Base-by-base conservation (phyloP, 2,888 invertebrate species). In the Phanerotoma sp. region DNA sequence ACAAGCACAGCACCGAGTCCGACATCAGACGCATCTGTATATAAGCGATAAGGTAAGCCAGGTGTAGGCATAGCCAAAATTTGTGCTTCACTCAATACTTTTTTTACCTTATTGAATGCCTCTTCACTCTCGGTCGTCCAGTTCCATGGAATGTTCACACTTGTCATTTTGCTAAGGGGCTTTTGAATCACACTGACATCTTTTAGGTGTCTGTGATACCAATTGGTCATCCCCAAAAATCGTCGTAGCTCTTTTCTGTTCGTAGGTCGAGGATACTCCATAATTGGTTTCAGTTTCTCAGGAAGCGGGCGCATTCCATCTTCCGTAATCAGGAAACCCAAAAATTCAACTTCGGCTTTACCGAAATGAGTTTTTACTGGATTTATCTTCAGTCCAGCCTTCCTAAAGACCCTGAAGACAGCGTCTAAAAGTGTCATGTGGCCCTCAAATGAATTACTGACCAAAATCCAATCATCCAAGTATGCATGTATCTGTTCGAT, bases 191-290 rank as follows among this genome's bases (percentile, higher is more conserved):
- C 7, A 3, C 25, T 30, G 1, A 28, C 16, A 30, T 45, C 28
- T 20, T 45, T 45, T 7, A 48, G 4, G 10, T 47, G 48, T 5
- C 44, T 41, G 11, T 44, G 52, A 30, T 55, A 48, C 56, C 48
- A 52, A 25, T 41, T 41, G 4, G 30, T 30, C 28, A 56, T 16
- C 3, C 51, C 51, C 7, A 15, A 22, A 18, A 52, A 52, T 3
- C 52, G 22, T 3, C 38, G 41, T 6, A 56, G 9, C 28, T 56
- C 22, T 10, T 33, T 40, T 10, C n/a, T 18, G n/a, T 47, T 48
- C 1, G 21, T 25, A 6, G 52, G 56, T 7, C 25, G 9, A 11
- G 41, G 35, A 44, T 47, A 52, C 6, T 52, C 37, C 6, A 42
- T 6, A 6, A 51, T 47, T 2, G 51, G 42, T 9, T 21, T 11